phyloP scores from a whole-genome alignment of 2,113 vertebrate species.

The Paracanthobrama guichenoti region DNA sequence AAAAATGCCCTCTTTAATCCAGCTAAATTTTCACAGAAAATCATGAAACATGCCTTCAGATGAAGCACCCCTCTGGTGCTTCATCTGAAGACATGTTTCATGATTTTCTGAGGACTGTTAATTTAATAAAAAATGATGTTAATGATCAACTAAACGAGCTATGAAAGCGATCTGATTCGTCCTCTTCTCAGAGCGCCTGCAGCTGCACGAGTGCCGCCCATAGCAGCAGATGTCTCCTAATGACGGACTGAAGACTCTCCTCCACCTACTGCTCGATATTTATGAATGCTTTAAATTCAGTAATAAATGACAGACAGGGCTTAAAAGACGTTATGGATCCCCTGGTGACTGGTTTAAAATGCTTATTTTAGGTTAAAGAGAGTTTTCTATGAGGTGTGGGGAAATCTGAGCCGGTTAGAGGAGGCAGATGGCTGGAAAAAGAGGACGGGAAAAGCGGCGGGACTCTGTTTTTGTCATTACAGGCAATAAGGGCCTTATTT shows the following conservation, averaged over 20 bases:
- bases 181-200: neutral
- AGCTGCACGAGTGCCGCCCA: neutral
- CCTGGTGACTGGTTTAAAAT: constrained; percentile 13
- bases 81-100: neutral
- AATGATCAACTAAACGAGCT: constrained; percentile 24
- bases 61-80: no score
- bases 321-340: constrained; percentile 32
- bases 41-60: no score
- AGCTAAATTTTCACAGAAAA: constrained; percentile 1
- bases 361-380: constrained; percentile 25
- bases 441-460: neutral
- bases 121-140: neutral
- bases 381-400: neutral
- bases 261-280: constrained; percentile 17
- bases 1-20: neutral
- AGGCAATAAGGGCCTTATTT: constrained; percentile 8
- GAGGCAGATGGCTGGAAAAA: constrained; percentile 12
- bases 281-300: constrained; percentile 30
- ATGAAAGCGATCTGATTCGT: constrained; percentile 2
- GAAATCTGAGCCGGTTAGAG: constrained; percentile 22
- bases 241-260: neutral
- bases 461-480: constrained; percentile 33
- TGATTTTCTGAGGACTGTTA: neutral
- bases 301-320: constrained; percentile 19
- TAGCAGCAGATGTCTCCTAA: constrained; percentile 37